These are phyloP conservation scores for Caenorhabditis inopinata DNA, from an alignment of 1,140 invertebrate genomes.

Conservation along the genomic window DNA sequence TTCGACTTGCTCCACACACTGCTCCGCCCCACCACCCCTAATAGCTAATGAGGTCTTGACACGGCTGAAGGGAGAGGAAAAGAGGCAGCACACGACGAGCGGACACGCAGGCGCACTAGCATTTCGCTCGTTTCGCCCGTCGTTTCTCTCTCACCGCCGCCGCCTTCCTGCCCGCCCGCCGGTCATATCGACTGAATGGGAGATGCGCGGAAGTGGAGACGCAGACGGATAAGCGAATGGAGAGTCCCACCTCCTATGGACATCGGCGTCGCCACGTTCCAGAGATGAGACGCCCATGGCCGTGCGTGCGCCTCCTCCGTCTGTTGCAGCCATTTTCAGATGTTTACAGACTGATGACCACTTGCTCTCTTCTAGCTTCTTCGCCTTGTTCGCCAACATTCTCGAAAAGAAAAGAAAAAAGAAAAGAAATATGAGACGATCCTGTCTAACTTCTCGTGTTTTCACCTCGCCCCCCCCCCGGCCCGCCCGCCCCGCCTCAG, in stretches of 20 bases:
- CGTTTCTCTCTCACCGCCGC: background rate
- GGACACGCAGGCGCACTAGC: background rate
- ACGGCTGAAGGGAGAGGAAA: constrained; percentile 17
- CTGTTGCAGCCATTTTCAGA: constrained; percentile 12
- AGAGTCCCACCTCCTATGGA: background rate
- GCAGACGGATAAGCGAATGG: background rate
- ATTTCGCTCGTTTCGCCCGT: background rate
- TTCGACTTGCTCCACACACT: background rate
- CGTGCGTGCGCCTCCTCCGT: too few relatives aligned
- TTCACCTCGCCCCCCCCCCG: too few relatives aligned
- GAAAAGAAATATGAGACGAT: constrained; percentile 9
- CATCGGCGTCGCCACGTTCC: background rate
- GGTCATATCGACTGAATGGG: constrained; percentile 31
- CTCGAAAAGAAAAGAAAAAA: background rate
- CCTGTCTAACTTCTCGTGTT: background rate
- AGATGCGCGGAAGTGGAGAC: constrained; percentile 24
- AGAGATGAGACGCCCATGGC: too few relatives aligned
- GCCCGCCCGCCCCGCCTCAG: too few relatives aligned
- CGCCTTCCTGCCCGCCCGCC: background rate
- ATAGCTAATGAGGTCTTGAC: constrained; percentile 34
- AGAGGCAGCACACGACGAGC: background rate
- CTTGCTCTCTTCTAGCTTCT: background rate
- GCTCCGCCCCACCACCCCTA: background rate
- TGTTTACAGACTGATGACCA: background rate
- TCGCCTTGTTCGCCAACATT: background rate